Conservation (phyloP, 1,140 invertebrate species). For the Leptinotarsa texana region DNA sequence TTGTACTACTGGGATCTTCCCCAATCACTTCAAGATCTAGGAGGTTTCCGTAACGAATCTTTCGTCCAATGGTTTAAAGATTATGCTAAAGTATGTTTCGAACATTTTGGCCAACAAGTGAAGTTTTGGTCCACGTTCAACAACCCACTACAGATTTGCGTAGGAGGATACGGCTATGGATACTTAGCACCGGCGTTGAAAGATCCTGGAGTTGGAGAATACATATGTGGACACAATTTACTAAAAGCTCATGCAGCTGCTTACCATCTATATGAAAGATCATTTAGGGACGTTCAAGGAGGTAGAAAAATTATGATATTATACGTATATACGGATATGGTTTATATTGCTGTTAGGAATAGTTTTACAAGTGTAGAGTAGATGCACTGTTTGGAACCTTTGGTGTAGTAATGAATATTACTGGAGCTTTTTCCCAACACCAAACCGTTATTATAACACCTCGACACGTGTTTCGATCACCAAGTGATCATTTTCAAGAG, state of each 20-base stretch:
- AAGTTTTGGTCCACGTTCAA: constrained; percentile 73
- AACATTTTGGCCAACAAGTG: constrained; percentile 64
- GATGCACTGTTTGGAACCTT: too few relatives aligned
- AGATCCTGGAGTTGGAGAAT: constrained; percentile 41
- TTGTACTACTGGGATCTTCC: constrained; percentile 75
- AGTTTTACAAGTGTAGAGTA: too few relatives aligned
- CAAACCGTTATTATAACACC: too few relatives aligned
- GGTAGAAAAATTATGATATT: neutral
- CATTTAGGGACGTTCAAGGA: neutral
- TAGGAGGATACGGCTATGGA: constrained; percentile 31
- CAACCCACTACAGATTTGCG: constrained; percentile 69
- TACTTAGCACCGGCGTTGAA: constrained; percentile 39
- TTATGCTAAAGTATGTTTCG: constrained; percentile 63
- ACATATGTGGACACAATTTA: constrained; percentile 42
- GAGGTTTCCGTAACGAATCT: constrained; percentile 66
- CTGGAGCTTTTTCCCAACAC: too few relatives aligned
- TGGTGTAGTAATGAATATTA: too few relatives aligned
- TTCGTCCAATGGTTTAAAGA: constrained; percentile 64
- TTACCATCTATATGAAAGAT: constrained; percentile 18
- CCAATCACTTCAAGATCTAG: constrained; percentile 65
- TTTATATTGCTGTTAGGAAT: too few relatives aligned
- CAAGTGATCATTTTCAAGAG: too few relatives aligned
- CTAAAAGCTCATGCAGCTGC: constrained; percentile 42
- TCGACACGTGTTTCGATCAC: too few relatives aligned
- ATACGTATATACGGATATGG: too few relatives aligned